Percentiles rank a stretch among this genome's conserved stretches.
Evolutionary conservation across 2,113 vertebrate genomes (phyloP).

Genomic region (Petrocephalus microphthalmus): DNA sequence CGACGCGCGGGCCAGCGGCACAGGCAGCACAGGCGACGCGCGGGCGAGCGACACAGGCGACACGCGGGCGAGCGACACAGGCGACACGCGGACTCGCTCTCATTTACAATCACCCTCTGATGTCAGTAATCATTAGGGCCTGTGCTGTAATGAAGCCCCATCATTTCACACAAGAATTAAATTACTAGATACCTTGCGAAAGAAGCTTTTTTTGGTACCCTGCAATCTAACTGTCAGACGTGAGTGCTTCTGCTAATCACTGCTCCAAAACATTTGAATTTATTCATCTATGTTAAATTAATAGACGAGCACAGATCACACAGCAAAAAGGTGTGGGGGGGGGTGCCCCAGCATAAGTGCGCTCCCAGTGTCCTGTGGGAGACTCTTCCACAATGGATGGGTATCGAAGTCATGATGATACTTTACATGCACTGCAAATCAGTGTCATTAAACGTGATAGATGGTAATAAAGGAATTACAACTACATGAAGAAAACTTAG

Average conservation of each 20-base stretch:
- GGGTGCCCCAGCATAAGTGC: neutral
- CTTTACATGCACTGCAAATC: neutral
- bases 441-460: neutral
- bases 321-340: slow-evolving; percentile 74
- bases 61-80: slow-evolving; percentile 74
- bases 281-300: slow-evolving; percentile 98
- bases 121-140: slow-evolving; percentile 94
- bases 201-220: slow-evolving; percentile 82
- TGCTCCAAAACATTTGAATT: slow-evolving; percentile 94
- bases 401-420: neutral
- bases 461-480: neutral
- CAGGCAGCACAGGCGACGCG: slow-evolving; percentile 67
- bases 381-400: neutral
- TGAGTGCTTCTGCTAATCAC: slow-evolving; percentile 93
- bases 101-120: slow-evolving; percentile 94
- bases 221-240: slow-evolving; percentile 98
- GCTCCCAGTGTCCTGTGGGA: neutral
- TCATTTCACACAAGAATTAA: slow-evolving; percentile 97
- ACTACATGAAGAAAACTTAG: neutral
- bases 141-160: slow-evolving; percentile 98
- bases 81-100: slow-evolving; percentile 79
- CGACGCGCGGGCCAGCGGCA: no score
- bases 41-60: slow-evolving; percentile 72
- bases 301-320: slow-evolving; percentile 90
- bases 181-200: slow-evolving; percentile 92